Conservation (phyloP, 2,113 vertebrate genomes). For the Monarcha castaneiventris region DNA sequence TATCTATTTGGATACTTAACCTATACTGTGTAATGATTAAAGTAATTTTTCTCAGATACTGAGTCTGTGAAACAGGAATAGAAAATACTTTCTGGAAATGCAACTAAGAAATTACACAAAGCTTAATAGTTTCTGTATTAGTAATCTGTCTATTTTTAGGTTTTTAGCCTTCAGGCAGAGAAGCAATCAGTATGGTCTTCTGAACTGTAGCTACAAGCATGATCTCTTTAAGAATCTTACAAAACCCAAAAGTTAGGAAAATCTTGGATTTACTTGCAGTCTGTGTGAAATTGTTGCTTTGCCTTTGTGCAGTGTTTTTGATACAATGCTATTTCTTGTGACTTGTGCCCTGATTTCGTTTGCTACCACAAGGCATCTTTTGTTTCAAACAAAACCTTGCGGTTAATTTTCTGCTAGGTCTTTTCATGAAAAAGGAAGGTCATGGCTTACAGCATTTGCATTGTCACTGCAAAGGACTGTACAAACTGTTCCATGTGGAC, state of each 20-base stretch:
- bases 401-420: slow-evolving; percentile 62
- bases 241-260: slow-evolving; percentile 37
- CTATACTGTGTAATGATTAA: not conserved
- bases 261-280: slow-evolving; percentile 35
- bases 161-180: not conserved
- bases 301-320: slow-evolving; percentile 49
- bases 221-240: slow-evolving; percentile 20
- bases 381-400: slow-evolving; percentile 66
- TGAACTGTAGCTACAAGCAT: not conserved
- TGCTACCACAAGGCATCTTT: slow-evolving; percentile 66
- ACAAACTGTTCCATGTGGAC: slow-evolving; percentile 60
- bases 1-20: not conserved
- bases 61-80: not conserved
- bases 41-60: not conserved
- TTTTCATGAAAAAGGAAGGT: slow-evolving; percentile 69
- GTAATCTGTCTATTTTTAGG: slow-evolving; percentile 28
- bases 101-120: not conserved
- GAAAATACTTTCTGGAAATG: slow-evolving; percentile 4
- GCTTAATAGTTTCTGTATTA: slow-evolving; percentile 29
- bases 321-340: slow-evolving; percentile 60
- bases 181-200: not conserved
- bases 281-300: slow-evolving; percentile 15
- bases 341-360: slow-evolving; percentile 51
- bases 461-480: slow-evolving; percentile 58
- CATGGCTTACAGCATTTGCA: slow-evolving; percentile 51